Base-by-base conservation (phyloP, 1,140 invertebrate species). In the Zophobas atratus region DNA sequence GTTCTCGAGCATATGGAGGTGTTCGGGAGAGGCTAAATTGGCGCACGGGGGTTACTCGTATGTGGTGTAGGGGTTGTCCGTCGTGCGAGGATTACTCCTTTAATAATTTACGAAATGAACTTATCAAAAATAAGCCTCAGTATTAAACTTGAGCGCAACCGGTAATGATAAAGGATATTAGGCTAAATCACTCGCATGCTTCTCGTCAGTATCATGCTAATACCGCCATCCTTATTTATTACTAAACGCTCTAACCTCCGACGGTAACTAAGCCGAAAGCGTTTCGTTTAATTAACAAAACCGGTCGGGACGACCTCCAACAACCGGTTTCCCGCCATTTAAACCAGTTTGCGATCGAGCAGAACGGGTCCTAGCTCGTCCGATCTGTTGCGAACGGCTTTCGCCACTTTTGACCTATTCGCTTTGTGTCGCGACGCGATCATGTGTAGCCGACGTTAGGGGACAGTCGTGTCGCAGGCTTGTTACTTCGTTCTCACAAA, bases 1-100 rank as follows among this genome's bases (percentile, higher is more conserved):
- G 75, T 81, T 77, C 72, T 79, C 76, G 46, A 77, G 4, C 72
- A 72, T 70, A 79, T 51, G 67, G 72, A 67, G 60, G 60, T 67
- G 60, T 67, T 67, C 43, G 60, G 60, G 60, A 63, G 57, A 67
- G 60, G 60, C 60, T 67, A 67, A 67, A 67, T 67, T 67, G 60
- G 60, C 60, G 60, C 60, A 67, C 20, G 60, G 60, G 60, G 60
- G 60, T 67, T 67, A 67, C 60, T 67, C 60, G 43, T 67, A 67
- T 43, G 60, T 67, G 43, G 38, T 67, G 41, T 67, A 67, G 39
- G 38, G 43, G 38, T 67, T 67, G 60, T 67, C 60, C 60, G 60
- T 33, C 6, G 60, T 43, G 8, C 39, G 39, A 39, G 60, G 60
- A 67, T 67, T 67, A 67, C 60, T 38, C 39, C 60, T 67, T 67